Evolutionary conservation across 2,888 invertebrate species (phyloP).

Genomic region (Crematogaster levior): DNA sequence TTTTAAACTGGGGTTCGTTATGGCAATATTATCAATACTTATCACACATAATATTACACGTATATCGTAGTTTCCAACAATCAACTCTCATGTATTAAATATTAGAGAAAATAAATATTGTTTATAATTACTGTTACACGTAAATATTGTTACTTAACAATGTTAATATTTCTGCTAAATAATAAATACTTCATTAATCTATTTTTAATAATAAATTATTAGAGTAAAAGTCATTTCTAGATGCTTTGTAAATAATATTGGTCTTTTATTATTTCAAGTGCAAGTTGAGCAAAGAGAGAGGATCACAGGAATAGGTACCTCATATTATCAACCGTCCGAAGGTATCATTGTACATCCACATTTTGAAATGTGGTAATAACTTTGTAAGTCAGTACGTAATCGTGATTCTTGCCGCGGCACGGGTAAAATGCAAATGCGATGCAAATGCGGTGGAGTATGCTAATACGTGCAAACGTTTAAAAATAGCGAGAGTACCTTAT

Average conservation of each 20-base stretch:
- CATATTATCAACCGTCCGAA: slow-evolving; percentile 9
- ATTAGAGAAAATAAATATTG: slow-evolving; percentile 7
- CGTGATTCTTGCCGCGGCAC: slow-evolving; percentile 53
- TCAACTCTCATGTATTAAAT: neutral
- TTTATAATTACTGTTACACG: too few species aligned
- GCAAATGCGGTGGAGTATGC: slow-evolving; percentile 68
- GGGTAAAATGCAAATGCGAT: slow-evolving; percentile 71
- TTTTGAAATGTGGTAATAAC: slow-evolving; percentile 66
- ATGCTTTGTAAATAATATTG: neutral
- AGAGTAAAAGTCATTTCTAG: neutral
- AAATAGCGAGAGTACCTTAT: slow-evolving; percentile 66
- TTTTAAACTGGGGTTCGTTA: neutral
- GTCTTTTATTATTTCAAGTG: neutral
- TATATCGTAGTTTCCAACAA: neutral
- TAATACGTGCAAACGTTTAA: slow-evolving; percentile 69
- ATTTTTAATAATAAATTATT: slow-evolving; percentile 9
- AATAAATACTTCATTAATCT: neutral
- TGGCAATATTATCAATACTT: too few species aligned
- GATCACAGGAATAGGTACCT: neutral
- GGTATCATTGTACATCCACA: slow-evolving; percentile 34
- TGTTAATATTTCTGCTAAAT: neutral
- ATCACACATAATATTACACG: neutral
- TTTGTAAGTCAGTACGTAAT: slow-evolving; percentile 58
- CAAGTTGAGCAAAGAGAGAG: neutral
- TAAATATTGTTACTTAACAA: neutral